Conservation (phyloP, 2,113 vertebrate species). For the Notechis scutatus region DNA sequence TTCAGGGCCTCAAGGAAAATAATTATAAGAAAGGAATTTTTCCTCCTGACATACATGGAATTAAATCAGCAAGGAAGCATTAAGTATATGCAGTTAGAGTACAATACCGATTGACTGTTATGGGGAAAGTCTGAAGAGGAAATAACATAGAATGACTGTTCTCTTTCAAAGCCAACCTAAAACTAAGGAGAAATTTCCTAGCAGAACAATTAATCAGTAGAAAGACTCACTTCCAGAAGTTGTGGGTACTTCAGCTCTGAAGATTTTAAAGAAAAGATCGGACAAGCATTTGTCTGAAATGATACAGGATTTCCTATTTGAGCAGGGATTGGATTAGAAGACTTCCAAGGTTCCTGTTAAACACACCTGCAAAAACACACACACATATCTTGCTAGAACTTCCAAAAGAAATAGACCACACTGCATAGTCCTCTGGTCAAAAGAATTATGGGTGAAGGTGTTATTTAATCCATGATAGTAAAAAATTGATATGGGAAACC, state of each 20-base stretch:
- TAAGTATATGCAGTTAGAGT: background rate
- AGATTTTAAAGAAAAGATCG: background rate
- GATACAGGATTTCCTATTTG: background rate
- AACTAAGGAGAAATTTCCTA: background rate
- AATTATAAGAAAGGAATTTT: background rate
- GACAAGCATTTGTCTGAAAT: background rate
- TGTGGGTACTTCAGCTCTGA: background rate
- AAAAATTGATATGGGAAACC: background rate
- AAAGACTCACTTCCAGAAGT: background rate
- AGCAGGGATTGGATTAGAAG: background rate
- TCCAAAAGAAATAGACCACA: background rate
- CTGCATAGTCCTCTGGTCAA: background rate
- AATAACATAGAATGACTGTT: background rate
- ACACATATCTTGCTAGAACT: background rate
- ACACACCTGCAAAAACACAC: background rate
- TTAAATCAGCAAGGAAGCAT: background rate
- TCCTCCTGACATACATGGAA: background rate
- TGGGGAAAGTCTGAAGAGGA: background rate
- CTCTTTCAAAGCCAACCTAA: background rate
- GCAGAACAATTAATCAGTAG: background rate
- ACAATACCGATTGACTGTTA: background rate
- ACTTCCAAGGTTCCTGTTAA: background rate
- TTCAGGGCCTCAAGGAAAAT: background rate
- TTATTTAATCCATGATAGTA: background rate
- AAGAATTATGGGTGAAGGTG: background rate